Evolutionary conservation across 2,797 vertebrate genomes (phyloP).

Genomic region (Malurus splendens): DNA sequence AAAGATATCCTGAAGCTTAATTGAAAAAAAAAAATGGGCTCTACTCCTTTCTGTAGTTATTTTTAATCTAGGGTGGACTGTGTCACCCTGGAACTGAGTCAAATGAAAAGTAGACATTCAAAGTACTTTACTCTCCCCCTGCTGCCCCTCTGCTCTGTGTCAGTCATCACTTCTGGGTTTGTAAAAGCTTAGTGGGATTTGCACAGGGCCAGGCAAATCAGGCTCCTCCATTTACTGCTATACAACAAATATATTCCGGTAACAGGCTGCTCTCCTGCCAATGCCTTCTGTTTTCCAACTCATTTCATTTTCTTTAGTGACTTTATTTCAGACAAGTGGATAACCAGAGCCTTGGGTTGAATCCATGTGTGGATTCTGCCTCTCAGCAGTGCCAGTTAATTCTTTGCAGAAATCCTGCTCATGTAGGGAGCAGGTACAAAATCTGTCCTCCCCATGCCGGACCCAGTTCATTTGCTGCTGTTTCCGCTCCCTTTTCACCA

Average conservation of each 20-base stretch:
- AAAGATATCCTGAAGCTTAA: background rate
- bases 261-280: constrained; percentile 46
- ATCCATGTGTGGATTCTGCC: background rate
- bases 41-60: background rate
- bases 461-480: background rate
- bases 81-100: constrained; percentile 19
- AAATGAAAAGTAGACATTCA: constrained; percentile 39
- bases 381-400: background rate
- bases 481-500: background rate
- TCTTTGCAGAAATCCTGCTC: background rate
- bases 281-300: constrained; percentile 44
- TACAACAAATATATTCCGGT: constrained; percentile 34
- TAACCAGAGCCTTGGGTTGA: constrained; percentile 7
- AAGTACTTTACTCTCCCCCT: constrained; percentile 2
- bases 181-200: constrained; percentile 21
- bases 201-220: constrained; percentile 23
- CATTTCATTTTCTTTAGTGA: constrained; percentile 37
- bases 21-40: background rate
- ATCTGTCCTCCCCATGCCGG: background rate
- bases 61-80: constrained; percentile 16
- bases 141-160: constrained; percentile 28
- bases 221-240: constrained; percentile 40
- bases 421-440: background rate
- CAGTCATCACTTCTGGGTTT: constrained; percentile 53
- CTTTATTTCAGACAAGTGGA: constrained; percentile 43